Base-by-base conservation (phyloP, 2,888 invertebrate species). In the Netelia melanura region DNA sequence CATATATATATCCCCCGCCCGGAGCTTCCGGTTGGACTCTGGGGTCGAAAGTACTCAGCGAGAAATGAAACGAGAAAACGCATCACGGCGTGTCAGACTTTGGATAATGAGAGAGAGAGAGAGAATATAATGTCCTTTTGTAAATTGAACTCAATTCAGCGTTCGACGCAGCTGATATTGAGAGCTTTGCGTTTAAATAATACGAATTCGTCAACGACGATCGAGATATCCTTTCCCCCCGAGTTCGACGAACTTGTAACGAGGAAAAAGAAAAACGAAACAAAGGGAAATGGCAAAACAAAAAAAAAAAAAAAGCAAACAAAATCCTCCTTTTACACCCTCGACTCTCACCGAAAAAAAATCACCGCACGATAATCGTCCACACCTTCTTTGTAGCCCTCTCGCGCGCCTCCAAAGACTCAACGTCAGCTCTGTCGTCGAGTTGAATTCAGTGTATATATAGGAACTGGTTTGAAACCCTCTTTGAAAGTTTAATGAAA, bases 381-480 rank as follows among this genome's bases (percentile, higher is more conserved):
- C 30, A 30, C 30, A 68, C 81, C 81, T 78, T 72, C 61, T 76
- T 64, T 3, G 43, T 70, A 75, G 64, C 76, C 14, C 78, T 81
- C 65, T 83, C 65, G 61, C 56, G 82, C 80, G 77, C 80, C 86
- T 71, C 81, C 85, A 86, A 87, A 87, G 80, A 87, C 89, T 89
- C 87, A 85, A 87, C 84, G 83, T 88, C 87, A 83, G 71, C 62
- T 77, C 70, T 54, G 88, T 88, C 86, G 88, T 87, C 88, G 88
- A 87, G 83, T 90, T 89, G 87, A 90, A 90, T 90, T 90, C 89
- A 90, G 87, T 91, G 89, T 90, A 87, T 88, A 88, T 89, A 90
- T 90, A 90, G 89, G 89, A 90, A 91, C 87, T 87, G 89, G 86
- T 84, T 85, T 88, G 87, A 86, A 64, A 84, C 76, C 80, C 83